Conservation (phyloP, 2,888 invertebrate genomes). For the Dysmachus trigonus region DNA sequence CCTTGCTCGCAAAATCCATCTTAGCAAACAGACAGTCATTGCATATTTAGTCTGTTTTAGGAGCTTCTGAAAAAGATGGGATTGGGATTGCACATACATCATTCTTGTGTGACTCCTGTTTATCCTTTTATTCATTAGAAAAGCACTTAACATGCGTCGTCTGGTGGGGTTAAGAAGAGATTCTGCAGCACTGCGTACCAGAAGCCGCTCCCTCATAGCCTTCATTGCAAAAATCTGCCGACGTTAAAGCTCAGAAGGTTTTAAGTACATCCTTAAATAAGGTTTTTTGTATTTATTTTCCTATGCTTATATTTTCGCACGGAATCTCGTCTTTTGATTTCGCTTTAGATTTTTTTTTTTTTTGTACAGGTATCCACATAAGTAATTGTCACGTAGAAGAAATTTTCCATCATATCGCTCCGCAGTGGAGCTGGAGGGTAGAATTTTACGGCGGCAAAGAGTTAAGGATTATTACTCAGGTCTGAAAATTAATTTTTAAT, state of each 20-base stretch:
- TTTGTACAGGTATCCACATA: slow-evolving; percentile 10
- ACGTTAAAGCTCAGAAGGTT: slow-evolving; percentile 17
- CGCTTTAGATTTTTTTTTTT: not conserved
- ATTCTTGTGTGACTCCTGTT: not conserved
- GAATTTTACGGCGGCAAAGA: not conserved
- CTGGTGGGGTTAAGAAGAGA: not conserved
- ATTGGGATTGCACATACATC: not conserved
- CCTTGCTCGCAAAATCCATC: not conserved
- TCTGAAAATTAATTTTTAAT: not conserved
- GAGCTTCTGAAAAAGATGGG: not conserved
- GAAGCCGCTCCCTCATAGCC: not conserved
- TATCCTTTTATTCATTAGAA: slow-evolving; percentile 21
- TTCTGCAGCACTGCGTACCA: not conserved
- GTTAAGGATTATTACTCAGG: not conserved
- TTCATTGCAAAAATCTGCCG: not conserved
- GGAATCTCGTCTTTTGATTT: slow-evolving; percentile 19
- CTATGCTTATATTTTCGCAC: slow-evolving; percentile 20
- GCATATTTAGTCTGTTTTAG: not conserved
- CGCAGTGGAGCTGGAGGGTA: not conserved
- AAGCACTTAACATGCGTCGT: slow-evolving; percentile 22
- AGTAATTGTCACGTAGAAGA: slow-evolving; percentile 27
- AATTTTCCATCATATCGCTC: not conserved
- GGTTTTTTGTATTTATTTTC: slow-evolving; percentile 24
- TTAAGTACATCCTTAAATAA: slow-evolving; percentile 34
- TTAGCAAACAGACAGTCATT: not conserved